Evolutionary conservation across 2,888 invertebrate species (phyloP).

Genomic region (Frankliniella fusca): DNA sequence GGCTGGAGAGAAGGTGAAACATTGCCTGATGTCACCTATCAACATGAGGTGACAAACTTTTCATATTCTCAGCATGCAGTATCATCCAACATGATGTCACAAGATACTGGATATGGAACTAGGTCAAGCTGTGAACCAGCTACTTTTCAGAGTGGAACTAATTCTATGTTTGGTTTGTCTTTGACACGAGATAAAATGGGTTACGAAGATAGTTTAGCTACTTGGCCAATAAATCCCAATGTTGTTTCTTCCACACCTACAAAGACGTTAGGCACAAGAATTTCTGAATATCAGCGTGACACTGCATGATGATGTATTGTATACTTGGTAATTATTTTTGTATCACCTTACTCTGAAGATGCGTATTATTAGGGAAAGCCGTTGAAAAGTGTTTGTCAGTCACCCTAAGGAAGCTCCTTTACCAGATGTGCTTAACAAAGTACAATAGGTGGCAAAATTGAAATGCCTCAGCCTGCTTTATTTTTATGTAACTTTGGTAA

Average conservation of each 20-base stretch:
- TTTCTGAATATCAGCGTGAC: constrained; percentile 8
- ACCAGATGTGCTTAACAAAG: not conserved
- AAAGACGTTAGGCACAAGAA: not conserved
- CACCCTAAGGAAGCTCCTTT: not conserved
- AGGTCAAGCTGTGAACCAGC: constrained; percentile 7
- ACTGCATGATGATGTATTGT: not conserved
- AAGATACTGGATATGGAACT: constrained; percentile 1
- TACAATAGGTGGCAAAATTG: not conserved
- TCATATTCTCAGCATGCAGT: constrained; percentile 14
- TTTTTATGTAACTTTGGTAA: not conserved
- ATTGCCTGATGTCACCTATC: not conserved
- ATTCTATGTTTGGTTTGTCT: not conserved
- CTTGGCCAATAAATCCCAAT: not conserved
- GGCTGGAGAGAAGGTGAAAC: not conserved
- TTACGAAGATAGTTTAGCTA: constrained; percentile 4
- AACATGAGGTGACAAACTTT: not conserved
- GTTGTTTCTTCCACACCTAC: not conserved
- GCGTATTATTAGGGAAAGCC: not conserved
- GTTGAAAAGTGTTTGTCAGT: not conserved
- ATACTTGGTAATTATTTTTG: not conserved
- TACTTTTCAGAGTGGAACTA: constrained; percentile 5
- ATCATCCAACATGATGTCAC: constrained; percentile 6
- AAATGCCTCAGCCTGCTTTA: not conserved
- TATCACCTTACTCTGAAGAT: not conserved
- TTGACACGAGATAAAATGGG: constrained; percentile 16